A percentile compares a stretch with the other conserved stretches of the same genome.
Evolutionary conservation across 1,140 invertebrate species (phyloP).

Genomic region (Tetraneura akinire): DNA sequence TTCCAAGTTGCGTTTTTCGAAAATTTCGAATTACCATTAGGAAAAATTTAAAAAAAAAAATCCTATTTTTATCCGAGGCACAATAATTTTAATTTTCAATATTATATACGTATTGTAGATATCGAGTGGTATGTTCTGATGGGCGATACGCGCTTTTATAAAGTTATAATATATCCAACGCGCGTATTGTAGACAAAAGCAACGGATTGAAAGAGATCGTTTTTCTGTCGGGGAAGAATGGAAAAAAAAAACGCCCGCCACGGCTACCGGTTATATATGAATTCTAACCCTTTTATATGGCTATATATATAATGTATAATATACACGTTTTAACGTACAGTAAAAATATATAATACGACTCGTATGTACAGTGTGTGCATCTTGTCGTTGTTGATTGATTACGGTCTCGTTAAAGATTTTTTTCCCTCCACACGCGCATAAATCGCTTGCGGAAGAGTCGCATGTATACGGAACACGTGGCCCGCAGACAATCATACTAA

Average conservation of each 20-base stretch:
- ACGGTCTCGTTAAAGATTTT: constrained; percentile 40
- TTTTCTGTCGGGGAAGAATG: not conserved
- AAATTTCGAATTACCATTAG: too few relatives aligned
- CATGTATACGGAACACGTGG: constrained; percentile 36
- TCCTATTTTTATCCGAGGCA: too few relatives aligned
- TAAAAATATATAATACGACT: too few relatives aligned
- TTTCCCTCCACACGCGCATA: not conserved
- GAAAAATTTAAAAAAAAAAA: too few relatives aligned
- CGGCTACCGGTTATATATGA: not conserved
- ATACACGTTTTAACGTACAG: not conserved
- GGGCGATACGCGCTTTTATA: too few relatives aligned
- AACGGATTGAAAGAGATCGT: not conserved
- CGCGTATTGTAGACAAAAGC: not conserved
- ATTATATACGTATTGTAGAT: too few relatives aligned
- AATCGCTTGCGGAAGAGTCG: not conserved
- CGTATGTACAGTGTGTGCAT: not conserved
- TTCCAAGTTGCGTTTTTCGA: too few relatives aligned
- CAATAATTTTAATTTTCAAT: too few relatives aligned
- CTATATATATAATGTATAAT: not conserved
- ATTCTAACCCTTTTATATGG: constrained; percentile 9
- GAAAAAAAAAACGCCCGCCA: not conserved
- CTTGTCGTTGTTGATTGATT: constrained; percentile 49
- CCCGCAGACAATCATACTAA: constrained; percentile 35
- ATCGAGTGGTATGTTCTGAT: too few relatives aligned
- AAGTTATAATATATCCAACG: too few relatives aligned